Evolutionary conservation across 1,140 invertebrate genomes (phyloP).

Genomic region (Pogonomyrmex barbatus): DNA sequence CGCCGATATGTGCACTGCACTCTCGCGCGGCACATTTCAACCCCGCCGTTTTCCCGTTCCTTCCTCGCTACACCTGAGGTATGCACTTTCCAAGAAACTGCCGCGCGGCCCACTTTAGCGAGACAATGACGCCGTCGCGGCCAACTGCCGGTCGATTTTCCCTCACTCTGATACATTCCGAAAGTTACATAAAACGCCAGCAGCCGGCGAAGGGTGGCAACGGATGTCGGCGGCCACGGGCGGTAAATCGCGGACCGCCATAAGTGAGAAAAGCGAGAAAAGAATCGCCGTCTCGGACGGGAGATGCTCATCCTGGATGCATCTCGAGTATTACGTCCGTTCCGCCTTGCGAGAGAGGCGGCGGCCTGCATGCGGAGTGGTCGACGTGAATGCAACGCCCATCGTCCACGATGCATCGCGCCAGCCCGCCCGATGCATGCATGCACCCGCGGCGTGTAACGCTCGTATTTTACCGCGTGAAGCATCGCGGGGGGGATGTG

Average conservation of each 20-base stretch:
- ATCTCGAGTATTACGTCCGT: constrained; percentile 57
- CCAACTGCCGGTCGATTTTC: neutral
- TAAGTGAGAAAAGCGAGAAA: constrained; percentile 15
- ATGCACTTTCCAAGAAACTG: constrained; percentile 50
- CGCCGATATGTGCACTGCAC: constrained; percentile 18
- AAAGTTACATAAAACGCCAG: neutral
- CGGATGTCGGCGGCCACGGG: neutral
- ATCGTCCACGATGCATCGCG: constrained; percentile 51
- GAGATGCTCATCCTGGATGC: constrained; percentile 60
- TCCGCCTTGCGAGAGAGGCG: constrained; percentile 32
- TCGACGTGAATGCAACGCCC: constrained; percentile 54
- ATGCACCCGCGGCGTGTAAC: constrained; percentile 48
- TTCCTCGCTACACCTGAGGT: constrained; percentile 36
- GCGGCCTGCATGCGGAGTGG: constrained; percentile 41
- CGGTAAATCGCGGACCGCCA: constrained; percentile 16
- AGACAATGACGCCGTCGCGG: constrained; percentile 15
- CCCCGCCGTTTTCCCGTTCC: constrained; percentile 22
- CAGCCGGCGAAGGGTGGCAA: neutral
- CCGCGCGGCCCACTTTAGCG: constrained; percentile 17
- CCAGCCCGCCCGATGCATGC: constrained; percentile 65
- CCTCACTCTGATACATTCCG: neutral
- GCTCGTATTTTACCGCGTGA: constrained; percentile 68
- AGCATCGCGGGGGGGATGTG: constrained; percentile 49
- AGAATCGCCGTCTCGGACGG: neutral
- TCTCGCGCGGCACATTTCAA: constrained; percentile 37